phyloP scores from a whole-genome alignment of 2,888 invertebrate genomes.

The Deilephila porcellus region DNA sequence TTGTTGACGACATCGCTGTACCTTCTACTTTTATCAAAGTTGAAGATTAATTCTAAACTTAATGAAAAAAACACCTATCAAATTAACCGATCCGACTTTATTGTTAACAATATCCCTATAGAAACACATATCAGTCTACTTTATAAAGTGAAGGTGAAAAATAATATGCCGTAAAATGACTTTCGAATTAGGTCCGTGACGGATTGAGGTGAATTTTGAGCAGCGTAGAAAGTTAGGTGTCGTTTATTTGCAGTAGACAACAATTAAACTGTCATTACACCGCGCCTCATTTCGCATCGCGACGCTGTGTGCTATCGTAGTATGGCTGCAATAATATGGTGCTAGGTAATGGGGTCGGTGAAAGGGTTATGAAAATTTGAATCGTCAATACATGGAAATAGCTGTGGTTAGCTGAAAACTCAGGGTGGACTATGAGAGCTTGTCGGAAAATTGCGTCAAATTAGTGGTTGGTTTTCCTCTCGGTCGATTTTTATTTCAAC shows the following conservation, averaged over 20 bases:
- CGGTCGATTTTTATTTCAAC: too few species aligned
- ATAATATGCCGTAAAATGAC: neutral
- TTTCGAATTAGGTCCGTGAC: neutral
- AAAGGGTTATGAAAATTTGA: constrained; percentile 1
- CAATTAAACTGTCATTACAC: constrained; percentile 19
- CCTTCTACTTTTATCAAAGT: too few species aligned
- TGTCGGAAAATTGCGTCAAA: too few species aligned
- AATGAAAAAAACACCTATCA: too few species aligned
- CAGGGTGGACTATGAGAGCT: too few species aligned
- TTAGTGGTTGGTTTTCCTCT: too few species aligned
- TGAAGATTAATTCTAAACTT: too few species aligned
- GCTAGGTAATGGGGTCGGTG: neutral
- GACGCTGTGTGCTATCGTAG: neutral
- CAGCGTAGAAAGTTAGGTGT: neutral
- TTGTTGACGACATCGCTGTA: too few species aligned
- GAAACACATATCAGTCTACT: neutral
- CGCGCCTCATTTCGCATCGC: constrained; percentile 3
- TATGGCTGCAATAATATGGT: neutral
- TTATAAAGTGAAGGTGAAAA: neutral
- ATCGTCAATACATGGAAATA: neutral
- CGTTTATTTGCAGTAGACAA: constrained; percentile 12
- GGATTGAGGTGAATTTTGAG: constrained; percentile 10
- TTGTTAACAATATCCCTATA: too few species aligned
- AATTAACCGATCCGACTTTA: too few species aligned
- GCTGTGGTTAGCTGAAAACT: too few species aligned